A percentile compares a stretch with the other conserved stretches of the same genome.
Conservation (phyloP, 2,797 vertebrate genomes). For the Aeoliscus strigatus region DNA sequence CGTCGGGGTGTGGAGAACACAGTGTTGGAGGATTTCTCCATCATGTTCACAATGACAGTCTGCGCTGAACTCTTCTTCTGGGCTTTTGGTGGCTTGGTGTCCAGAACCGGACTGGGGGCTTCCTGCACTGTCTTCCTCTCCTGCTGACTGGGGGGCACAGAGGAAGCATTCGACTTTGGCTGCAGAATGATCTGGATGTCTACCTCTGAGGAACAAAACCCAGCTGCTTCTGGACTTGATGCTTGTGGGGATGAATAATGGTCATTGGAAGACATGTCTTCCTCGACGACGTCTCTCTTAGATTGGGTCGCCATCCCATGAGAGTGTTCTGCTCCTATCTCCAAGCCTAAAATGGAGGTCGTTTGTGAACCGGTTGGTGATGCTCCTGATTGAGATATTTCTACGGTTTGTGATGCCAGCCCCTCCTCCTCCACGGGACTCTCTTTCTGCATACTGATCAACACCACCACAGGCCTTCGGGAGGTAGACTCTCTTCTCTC, state of each 20-base stretch:
- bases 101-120: constrained; percentile 52
- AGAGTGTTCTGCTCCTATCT: constrained; percentile 14
- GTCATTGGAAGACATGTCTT: constrained; percentile 9
- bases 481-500: constrained; percentile 57
- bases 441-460: constrained; percentile 78
- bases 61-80: constrained; percentile 62
- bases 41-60: constrained; percentile 68
- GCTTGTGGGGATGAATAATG: neutral
- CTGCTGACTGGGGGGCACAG: constrained; percentile 10
- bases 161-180: constrained; percentile 21
- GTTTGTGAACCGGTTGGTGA: constrained; percentile 6
- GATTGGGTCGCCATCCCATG: neutral
- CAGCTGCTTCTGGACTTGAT: constrained; percentile 9
- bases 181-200: constrained; percentile 45
- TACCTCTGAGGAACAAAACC: constrained; percentile 38
- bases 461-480: constrained; percentile 71
- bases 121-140: constrained; percentile 31
- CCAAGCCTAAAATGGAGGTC: constrained; percentile 20
- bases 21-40: constrained; percentile 55
- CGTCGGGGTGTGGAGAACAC: constrained; percentile 83
- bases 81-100: constrained; percentile 64
- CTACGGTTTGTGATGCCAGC: constrained; percentile 42
- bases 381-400: constrained; percentile 12
- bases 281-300: constrained; percentile 6
- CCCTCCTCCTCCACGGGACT: constrained; percentile 58